These are phyloP conservation scores for Alviniconcha marisindica DNA, from an alignment of 1,140 invertebrate genomes.

Conservation along the genomic window DNA sequence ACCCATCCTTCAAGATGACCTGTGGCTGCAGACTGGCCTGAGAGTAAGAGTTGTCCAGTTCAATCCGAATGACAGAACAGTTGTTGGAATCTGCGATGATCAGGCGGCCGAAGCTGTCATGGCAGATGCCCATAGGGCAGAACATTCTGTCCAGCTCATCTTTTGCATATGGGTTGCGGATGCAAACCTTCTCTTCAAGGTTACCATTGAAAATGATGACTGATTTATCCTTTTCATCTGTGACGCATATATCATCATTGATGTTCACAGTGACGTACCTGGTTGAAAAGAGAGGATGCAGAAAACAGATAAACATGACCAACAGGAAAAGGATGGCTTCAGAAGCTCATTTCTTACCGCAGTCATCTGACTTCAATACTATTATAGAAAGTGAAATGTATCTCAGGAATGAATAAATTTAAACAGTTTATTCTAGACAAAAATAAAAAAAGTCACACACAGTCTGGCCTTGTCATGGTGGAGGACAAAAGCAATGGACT, in stretches of 20 bases:
- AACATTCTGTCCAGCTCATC: not conserved
- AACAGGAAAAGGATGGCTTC: not conserved
- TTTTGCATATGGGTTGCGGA: slow-evolving; percentile 22
- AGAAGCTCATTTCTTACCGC: not conserved
- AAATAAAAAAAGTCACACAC: no score
- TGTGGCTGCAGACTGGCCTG: not conserved
- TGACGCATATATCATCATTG: slow-evolving; percentile 34
- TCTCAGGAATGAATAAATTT: no score
- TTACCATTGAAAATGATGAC: not conserved
- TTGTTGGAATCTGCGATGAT: slow-evolving; percentile 30
- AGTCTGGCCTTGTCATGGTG: no score
- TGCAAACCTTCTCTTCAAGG: not conserved
- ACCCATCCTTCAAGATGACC: not conserved
- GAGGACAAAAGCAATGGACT: no score
- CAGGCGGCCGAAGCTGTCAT: slow-evolving; percentile 34
- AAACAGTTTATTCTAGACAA: not conserved
- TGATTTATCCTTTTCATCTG: not conserved
- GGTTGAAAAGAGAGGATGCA: no score
- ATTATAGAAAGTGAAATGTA: not conserved
- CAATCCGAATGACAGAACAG: not conserved
- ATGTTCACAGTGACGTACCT: slow-evolving; percentile 35
- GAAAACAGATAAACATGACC: no score
- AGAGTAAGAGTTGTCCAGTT: not conserved
- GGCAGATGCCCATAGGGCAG: slow-evolving; percentile 31
- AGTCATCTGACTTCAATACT: not conserved